phyloP scores from a whole-genome alignment of 2,113 vertebrate species.

The Actinemys pallida region DNA sequence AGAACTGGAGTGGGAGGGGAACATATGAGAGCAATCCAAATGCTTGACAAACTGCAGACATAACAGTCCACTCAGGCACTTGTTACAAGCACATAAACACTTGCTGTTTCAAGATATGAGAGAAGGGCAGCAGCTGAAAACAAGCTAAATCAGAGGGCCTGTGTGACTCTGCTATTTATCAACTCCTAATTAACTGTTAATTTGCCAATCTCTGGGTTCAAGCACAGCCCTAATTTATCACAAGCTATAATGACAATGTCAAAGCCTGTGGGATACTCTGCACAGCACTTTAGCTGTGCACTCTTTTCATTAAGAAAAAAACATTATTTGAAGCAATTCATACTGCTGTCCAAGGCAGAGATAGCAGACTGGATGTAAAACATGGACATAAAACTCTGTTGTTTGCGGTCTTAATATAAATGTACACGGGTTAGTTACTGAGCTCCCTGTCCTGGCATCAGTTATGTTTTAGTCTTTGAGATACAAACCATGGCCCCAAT shows the following conservation, averaged over 20 bases:
- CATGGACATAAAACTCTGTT: background rate
- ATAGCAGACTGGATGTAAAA: background rate
- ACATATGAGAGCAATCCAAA: conserved; percentile 80
- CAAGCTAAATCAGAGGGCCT: conserved; percentile 23
- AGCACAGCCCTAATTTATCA: conserved; percentile 85
- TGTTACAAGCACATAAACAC: conserved; percentile 90
- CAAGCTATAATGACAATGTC: conserved; percentile 68
- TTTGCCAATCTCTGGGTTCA: conserved; percentile 86
- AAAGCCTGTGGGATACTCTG: background rate
- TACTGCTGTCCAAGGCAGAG: background rate
- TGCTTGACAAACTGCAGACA: conserved; percentile 85
- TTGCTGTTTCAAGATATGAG: conserved; percentile 78
- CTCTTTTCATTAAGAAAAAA: background rate
- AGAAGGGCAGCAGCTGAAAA: conserved; percentile 70
- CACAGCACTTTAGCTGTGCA: conserved; percentile 9
- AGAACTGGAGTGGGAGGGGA: conserved; percentile 25
- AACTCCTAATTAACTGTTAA: conserved; percentile 86
- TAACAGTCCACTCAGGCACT: conserved; percentile 83
- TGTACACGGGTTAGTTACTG: accelerated
- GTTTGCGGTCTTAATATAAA: accelerated
- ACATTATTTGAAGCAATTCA: background rate
- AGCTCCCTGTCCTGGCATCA: background rate
- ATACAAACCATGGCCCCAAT: accelerated
- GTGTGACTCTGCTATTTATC: conserved; percentile 86
- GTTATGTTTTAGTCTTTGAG: background rate